Evolutionary conservation across 1,140 invertebrate genomes (phyloP), one percentile per base, ranked within the genome.

Genomic region (Drosophila dunni): DNA sequence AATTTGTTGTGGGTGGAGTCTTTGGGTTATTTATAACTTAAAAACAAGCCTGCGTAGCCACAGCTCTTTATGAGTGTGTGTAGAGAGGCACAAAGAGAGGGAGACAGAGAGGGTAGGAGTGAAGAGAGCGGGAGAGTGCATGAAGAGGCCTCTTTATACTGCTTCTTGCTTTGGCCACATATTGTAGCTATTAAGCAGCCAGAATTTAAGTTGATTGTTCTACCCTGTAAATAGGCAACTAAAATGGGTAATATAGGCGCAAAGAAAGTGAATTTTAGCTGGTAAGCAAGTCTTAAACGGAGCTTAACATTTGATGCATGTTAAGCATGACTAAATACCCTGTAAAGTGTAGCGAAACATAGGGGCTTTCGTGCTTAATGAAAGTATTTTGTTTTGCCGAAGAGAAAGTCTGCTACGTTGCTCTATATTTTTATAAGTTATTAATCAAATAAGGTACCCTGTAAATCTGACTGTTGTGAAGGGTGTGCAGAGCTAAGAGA

Each of bases 1-100:
- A 73, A 68, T 69, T 65, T 69, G 71, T 62, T 69, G 71, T 62
- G 51, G 71, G 71, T 61, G 65, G 65, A 57, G 57, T 53, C 10
- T 34, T 7, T 34, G 15, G 9, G 24, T 44, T 74, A 74, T 74
- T 74, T 74, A 74, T 74, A 74, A 51, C 69, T 53, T 33, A 50
- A 53, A 56, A 40, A 50, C 40, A 54, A 38, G 58, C 24, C 58
- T 46, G 50, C 58, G 24, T 24, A 53, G 66, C 58, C 66, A 44
- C 40, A 56, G 57, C 51, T 38, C 33, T 51, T 33, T 33, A 17
- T 9, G 13, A 17, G 15, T 46, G 44, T 48, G 20, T 48, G 24
- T n/a, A n/a, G 9, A 17, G 2, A 29, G 24, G 3, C 1, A 29
- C 4, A 29, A 6, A 29, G 24, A 29, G 24, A 29, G 24, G 3